Percentiles rank a stretch among this genome's conserved stretches.
phyloP scores from a whole-genome alignment of 2,888 invertebrate genomes.

The Nemapogon koenigi region DNA sequence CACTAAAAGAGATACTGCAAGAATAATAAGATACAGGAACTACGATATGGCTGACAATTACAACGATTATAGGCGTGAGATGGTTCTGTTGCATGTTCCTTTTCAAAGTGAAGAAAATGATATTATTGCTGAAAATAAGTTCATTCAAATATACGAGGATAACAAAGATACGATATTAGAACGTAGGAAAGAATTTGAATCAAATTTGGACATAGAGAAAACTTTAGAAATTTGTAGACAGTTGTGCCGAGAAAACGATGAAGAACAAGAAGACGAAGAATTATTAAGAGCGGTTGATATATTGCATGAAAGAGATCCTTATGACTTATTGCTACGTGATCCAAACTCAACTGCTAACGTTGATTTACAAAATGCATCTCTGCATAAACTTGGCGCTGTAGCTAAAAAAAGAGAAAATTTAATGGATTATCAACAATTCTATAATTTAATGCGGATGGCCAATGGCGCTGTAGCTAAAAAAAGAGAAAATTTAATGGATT shows the following conservation, averaged over 20 bases:
- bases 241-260: constrained; percentile 20
- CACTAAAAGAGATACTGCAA: constrained; percentile 2
- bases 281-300: constrained; percentile 12
- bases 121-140: constrained; percentile 2
- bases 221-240: constrained; percentile 21
- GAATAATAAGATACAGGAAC: constrained; percentile 3
- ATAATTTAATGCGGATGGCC: constrained; percentile 17
- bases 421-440: constrained; percentile 18
- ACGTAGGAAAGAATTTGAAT: constrained; percentile 19
- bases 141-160: constrained; percentile 14
- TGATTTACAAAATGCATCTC: constrained; percentile 18
- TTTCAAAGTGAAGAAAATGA: constrained; percentile 4
- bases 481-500: constrained; percentile 19
- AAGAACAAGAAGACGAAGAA: constrained; percentile 14
- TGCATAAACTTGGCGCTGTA: constrained; percentile 19
- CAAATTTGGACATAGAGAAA: constrained; percentile 21
- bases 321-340: constrained; percentile 15
- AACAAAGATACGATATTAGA: constrained; percentile 15
- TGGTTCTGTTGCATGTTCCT: constrained; percentile 2
- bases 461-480: constrained; percentile 19
- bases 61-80: constrained; percentile 4
- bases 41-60: constrained; percentile 4
- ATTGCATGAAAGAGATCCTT: constrained; percentile 16
- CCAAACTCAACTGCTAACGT: constrained; percentile 15
- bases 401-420: constrained; percentile 20